phyloP scores from a whole-genome alignment of 2,113 vertebrate genomes.

The Ceratotherium simum region DNA sequence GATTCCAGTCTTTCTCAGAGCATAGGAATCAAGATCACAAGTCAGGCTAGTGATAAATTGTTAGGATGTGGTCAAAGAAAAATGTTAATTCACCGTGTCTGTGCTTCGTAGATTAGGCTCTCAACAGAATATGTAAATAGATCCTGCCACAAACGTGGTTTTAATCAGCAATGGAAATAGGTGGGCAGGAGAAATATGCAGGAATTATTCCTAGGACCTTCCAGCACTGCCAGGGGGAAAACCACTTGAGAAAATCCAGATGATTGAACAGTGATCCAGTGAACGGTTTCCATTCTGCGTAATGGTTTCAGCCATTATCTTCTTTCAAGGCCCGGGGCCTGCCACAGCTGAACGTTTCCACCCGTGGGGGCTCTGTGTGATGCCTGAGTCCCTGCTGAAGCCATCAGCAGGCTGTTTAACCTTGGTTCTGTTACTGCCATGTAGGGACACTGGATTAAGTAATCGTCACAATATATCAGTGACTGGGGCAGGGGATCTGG shows the following conservation, averaged over 20 bases:
- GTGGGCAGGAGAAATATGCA: neutral
- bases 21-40: constrained; percentile 61
- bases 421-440: rapidly evolving
- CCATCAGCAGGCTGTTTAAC: neutral
- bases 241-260: constrained; percentile 29
- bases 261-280: neutral
- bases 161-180: constrained; percentile 43
- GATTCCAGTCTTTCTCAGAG: constrained; percentile 11
- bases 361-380: neutral
- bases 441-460: neutral
- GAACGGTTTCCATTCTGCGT: neutral
- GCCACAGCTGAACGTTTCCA: neutral
- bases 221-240: neutral
- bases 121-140: constrained; percentile 31
- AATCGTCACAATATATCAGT: neutral
- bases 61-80: constrained; percentile 69
- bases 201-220: neutral
- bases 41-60: constrained; percentile 6
- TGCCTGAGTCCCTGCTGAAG: neutral
- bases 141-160: constrained; percentile 15
- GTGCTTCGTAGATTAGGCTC: constrained; percentile 42
- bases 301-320: neutral
- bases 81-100: constrained; percentile 25
- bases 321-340: neutral
- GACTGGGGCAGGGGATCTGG: neutral